Evolutionary conservation across 2,888 invertebrate species (phyloP), one percentile per base, ranked within the genome.

Genomic region (Sarcophaga carnaria): DNA sequence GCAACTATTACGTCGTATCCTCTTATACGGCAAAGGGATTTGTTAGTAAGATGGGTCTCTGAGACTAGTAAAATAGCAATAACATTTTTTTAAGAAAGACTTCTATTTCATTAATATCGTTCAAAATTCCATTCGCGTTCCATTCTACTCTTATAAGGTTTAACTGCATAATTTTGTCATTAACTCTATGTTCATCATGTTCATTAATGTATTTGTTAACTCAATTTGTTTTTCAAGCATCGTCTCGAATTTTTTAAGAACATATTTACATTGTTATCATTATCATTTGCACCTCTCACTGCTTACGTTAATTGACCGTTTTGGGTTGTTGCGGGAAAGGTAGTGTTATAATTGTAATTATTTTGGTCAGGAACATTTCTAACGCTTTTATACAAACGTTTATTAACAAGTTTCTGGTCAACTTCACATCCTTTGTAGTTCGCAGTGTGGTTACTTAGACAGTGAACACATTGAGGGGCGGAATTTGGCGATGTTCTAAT

Each of bases 71-170:
- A 25, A 76, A 64, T 47, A 64, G 49, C 6, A 64, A 45, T 27
- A 75, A 74, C 63, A 47, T 22, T 63, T 75, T 63, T 49, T 75
- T 75, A 25, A 25, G 25, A 25, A 25, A 25, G 25, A 25, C 25
- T 25, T 25, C 25, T 25, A 25, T 25, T 25, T 25, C 74, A 47
- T 63, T 75, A 54, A 47, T 17, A 75, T 71, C 75, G 69, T 78
- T 71, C 14, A 63, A 37, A 20, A 83, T 59, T 25, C 79, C 83
- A 60, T 84, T 75, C 25, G 84, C 79, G 70, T 85, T 85, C 84
- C 84, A 76, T 63, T 75, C 76, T 59, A 76, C 80, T 71, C 80
- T 76, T 76, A 70, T 70, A 6, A 80, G 76, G 25, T 78, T 62
- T 81, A 81, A 14, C 81, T 85, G 81, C 81, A 85, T 85, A 81